phyloP scores from a whole-genome alignment of 2,113 vertebrate genomes.

The Bos taurus region ARS-UCD2.0 NC_037353.1:3514001-3514500 shows the following conservation, averaged over 20 bases:
- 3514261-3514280: not conserved
- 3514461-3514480: too few relatives aligned
- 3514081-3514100: not conserved
- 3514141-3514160: not conserved
- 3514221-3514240: not conserved
- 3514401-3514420: not conserved
- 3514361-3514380: not conserved
- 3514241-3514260: not conserved
- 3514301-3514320: not conserved
- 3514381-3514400: not conserved
- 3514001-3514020: too few relatives aligned
- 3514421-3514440: not conserved
- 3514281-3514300: not conserved
- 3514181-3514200: not conserved
- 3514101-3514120: not conserved
- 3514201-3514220: not conserved
- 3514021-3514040: too few relatives aligned
- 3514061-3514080: too few relatives aligned
- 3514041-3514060: too few relatives aligned
- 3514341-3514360: not conserved
- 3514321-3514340: not conserved
- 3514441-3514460: too few relatives aligned
- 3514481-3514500: too few relatives aligned
- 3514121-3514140: not conserved
- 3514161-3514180: not conserved